Base-by-base conservation (phyloP, 2,113 vertebrate genomes). In the Chiloscyllium plagiosum region DNA sequence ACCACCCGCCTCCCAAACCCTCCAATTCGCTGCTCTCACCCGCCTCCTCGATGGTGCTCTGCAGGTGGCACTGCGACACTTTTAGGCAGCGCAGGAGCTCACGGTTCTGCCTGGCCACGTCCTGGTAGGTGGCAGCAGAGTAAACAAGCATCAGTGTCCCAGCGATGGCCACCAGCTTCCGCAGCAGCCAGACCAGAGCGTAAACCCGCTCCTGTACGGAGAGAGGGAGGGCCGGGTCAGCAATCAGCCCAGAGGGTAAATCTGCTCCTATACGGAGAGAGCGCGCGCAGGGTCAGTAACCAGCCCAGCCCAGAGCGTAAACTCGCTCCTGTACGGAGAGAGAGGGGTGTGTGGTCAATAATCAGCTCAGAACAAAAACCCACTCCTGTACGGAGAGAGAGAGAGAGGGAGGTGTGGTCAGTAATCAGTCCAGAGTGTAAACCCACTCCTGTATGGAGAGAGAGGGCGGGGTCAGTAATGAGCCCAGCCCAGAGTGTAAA, bases 61-160 rank as follows among this genome's bases (percentile, higher is more conserved):
- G 96, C 86, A 97, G 96, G 90, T 96, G 96, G 17, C 95, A 95
- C 61, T 96, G 97, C 12, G 97, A 97, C 96, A 97, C 96, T 96
- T 96, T 96, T 3, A 97, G 96, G 96, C 97, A 96, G 29, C 56
- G 96, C 92, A 97, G 96, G 22, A 97, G 96, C 95, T 97, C 97
- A 85, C 97, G 96, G 96, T 96, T 97, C 95, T 97, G 97, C 83
- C 56, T 96, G 78, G 96, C 96, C 26, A 96, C 80, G 70, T 97
- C 96, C 1, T 96, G 96, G 96, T 97, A 97, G 6, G 96, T 96
- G 33, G 96, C 50, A 33, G 95, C 95, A 15, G 95, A 96, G 70
- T 96, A 97, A 6, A 96, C 50, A 96, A 97, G 96, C 76, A 97
- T 85, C 42, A 97, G 96, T 12, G 96, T 72, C 13, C 96, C 97